Evolutionary conservation across 2,113 vertebrate species (phyloP).

Genomic region (Dolichotis patagonum): DNA sequence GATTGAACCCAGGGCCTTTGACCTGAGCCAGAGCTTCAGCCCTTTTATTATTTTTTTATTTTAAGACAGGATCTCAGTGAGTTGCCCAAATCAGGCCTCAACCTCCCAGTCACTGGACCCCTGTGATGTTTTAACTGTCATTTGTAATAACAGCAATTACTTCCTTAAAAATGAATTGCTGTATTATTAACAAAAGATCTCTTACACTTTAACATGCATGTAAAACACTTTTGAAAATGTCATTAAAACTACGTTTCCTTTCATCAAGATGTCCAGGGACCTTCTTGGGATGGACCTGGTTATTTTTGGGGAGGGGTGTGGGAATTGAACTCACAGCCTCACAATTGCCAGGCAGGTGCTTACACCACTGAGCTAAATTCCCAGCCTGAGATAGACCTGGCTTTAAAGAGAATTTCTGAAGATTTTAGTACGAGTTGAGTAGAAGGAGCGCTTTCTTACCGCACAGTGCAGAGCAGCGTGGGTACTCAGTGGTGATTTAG

Average conservation of each 20-base stretch:
- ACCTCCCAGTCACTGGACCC: background rate
- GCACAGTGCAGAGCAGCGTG: rapidly evolving
- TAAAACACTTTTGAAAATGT: background rate
- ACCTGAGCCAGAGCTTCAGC: background rate
- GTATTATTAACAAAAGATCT: background rate
- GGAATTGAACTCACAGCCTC: too few relatives aligned
- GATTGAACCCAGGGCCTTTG: background rate
- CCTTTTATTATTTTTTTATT: background rate
- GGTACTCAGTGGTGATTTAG: background rate
- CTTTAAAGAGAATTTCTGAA: background rate
- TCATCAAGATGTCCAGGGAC: background rate
- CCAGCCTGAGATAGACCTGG: background rate
- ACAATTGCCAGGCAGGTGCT: too few relatives aligned
- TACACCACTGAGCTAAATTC: too few relatives aligned
- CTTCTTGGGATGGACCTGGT: background rate
- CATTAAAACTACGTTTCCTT: background rate
- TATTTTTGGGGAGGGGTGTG: too few relatives aligned
- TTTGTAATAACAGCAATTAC: background rate
- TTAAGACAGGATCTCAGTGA: background rate
- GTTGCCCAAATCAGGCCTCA: background rate
- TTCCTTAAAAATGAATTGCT: background rate
- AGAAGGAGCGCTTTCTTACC: background rate
- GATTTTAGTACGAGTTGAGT: background rate
- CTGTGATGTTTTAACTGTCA: background rate
- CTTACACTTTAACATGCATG: background rate